Percentiles rank a stretch among this genome's conserved stretches.
Conservation (phyloP, 2,888 invertebrate genomes). For the Epistrophella euchroma region DNA sequence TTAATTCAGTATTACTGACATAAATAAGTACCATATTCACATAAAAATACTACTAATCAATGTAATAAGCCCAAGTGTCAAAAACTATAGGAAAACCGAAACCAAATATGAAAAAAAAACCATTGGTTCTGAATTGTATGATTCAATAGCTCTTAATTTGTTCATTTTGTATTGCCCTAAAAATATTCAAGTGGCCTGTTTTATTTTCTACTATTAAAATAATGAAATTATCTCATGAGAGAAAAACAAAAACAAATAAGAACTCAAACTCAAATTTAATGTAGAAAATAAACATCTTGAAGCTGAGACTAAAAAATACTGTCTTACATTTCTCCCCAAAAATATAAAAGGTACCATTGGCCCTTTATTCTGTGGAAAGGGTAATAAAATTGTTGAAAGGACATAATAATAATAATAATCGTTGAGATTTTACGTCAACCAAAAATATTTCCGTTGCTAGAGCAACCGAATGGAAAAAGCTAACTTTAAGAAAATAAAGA, state of each 20-base stretch:
- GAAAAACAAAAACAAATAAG: background rate
- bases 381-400: conserved; percentile 56
- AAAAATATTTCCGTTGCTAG: conserved; percentile 30
- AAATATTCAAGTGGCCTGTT: background rate
- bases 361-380: conserved; percentile 12
- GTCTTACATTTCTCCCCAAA: background rate
- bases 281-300: background rate
- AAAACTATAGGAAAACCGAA: no score
- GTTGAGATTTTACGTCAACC: conserved; percentile 50
- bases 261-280: background rate
- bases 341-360: background rate
- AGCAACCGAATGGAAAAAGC: background rate
- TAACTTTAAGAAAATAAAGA: background rate
- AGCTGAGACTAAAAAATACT: background rate
- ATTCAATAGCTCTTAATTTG: no score
- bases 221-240: background rate
- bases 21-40: no score
- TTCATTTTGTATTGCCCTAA: background rate
- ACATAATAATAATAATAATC: conserved; percentile 53
- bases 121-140: no score
- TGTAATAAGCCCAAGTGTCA: no score
- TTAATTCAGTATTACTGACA: no score
- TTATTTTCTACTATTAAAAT: background rate
- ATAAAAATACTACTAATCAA: no score
- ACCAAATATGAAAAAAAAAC: no score